These are phyloP conservation scores for Pionites leucogaster DNA, from an alignment of 2,113 vertebrate genomes.

Conservation along the genomic window DNA sequence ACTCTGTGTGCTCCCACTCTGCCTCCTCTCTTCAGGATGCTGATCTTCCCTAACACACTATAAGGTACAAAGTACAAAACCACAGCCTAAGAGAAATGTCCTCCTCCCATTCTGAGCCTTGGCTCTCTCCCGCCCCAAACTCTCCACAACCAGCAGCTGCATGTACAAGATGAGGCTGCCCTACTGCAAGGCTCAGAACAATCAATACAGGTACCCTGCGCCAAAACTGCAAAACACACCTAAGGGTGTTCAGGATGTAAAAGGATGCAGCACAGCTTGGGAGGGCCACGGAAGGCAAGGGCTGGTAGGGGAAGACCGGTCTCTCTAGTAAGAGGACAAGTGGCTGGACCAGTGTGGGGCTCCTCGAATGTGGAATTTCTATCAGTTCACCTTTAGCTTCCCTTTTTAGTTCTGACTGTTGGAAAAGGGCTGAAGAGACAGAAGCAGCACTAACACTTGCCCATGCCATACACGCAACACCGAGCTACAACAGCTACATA, in stretches of 20 bases:
- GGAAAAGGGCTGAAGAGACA: background rate
- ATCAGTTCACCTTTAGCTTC: background rate
- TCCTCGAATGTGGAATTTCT: too few relatives aligned
- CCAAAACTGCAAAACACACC: rapidly evolving
- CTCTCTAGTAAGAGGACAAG: background rate
- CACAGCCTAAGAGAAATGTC: background rate
- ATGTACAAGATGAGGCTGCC: background rate
- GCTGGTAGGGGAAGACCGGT: rapidly evolving
- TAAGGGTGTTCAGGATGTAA: too few relatives aligned
- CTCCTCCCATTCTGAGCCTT: rapidly evolving
- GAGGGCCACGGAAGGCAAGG: rapidly evolving
- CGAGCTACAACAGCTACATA: rapidly evolving
- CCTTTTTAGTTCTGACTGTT: rapidly evolving
- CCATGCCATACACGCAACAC: rapidly evolving
- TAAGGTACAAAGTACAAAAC: background rate
- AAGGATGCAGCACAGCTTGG: rapidly evolving
- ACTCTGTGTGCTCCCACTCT: background rate
- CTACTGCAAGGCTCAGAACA: background rate
- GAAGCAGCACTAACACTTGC: background rate
- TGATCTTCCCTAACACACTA: rapidly evolving
- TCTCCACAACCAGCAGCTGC: background rate
- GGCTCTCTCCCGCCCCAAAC: background rate
- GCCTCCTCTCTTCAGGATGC: background rate
- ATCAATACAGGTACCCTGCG: rapidly evolving
- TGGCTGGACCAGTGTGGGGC: rapidly evolving